Evolutionary conservation across 2,888 invertebrate species (phyloP), one percentile per base, ranked within the genome.

Genomic region (Euzetes globulus): DNA sequence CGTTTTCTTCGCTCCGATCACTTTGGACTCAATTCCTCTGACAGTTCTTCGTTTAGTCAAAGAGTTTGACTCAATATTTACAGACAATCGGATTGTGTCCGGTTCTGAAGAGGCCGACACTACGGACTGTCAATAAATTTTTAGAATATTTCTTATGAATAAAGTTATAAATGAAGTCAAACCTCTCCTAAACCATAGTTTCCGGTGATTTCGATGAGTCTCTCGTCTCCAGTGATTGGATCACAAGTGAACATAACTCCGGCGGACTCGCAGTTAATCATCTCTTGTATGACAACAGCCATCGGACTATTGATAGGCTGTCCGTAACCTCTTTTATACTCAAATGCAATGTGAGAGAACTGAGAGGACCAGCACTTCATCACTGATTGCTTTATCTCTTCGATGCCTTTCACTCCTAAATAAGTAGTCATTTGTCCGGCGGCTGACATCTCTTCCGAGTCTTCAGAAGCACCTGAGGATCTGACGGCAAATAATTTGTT

Each of bases 191-290:
- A 84, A 0, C 92, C 93, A 82, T 88, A 90, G 83, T 91, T 91
- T 4, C 91, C 89, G 13, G 91, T 90, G 78, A 94, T 86, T 15
- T 89, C 84, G 77, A 92, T 85, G 55, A 86, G 81, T 4, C 86
- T 84, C 0, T 90, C 88, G 82, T 90, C 88, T 0, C 88, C 89
- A 15, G 87, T 87, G 1, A 87, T 85, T 0, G 93, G 92, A 82
- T 92, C 89, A 25, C 88, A 85, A 0, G 92, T 90, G 83, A 93
- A 93, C 82, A 93, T 82, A 1, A 92, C 92, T 6, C 93, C 93
- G 15, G 84, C 82, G 0, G 82, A 79, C 41, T 88, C 88, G 0
- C 91, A 86, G 17, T 85, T 80, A 25, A 90, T 88, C 88, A 93
- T 88, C 79, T 86, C 86, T 82, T 94, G 93, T 1, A 94, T 85